Evolutionary conservation across 1,140 invertebrate genomes (phyloP).

Genomic region (Nixonia krombeini): DNA sequence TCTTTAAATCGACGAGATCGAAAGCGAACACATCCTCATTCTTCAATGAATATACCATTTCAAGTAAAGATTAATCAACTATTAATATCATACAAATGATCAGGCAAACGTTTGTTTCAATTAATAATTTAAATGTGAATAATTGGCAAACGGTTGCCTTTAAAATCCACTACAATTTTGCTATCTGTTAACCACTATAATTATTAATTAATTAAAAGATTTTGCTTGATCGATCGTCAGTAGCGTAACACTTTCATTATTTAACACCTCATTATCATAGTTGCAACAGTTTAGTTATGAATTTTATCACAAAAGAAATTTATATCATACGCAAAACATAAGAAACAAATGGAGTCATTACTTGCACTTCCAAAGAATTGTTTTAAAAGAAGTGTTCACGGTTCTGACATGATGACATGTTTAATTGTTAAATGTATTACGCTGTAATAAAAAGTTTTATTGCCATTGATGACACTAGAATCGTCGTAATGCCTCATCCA

Average conservation of each 20-base stretch:
- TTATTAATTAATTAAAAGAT: too few relatives aligned
- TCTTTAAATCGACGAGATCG: constrained; percentile 62
- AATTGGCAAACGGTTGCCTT: too few relatives aligned
- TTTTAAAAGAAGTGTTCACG: background rate
- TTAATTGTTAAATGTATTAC: constrained; percentile 29
- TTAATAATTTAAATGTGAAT: background rate
- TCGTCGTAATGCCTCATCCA: constrained; percentile 53
- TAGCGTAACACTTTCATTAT: too few relatives aligned
- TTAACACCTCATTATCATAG: too few relatives aligned
- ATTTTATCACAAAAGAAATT: too few relatives aligned
- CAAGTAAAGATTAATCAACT: constrained; percentile 71
- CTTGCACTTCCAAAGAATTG: too few relatives aligned
- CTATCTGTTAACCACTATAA: too few relatives aligned
- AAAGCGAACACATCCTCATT: constrained; percentile 75
- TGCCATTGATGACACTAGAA: constrained; percentile 53
- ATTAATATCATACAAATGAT: background rate
- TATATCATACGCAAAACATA: too few relatives aligned
- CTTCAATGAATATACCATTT: constrained; percentile 75
- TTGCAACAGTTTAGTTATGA: too few relatives aligned
- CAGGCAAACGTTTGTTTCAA: background rate
- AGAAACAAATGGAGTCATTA: too few relatives aligned
- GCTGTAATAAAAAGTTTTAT: constrained; percentile 44
- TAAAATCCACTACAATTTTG: too few relatives aligned
- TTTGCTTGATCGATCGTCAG: too few relatives aligned
- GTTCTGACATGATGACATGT: constrained; percentile 33